Conservation (phyloP, 2,888 invertebrate species). For the Parascotia fuliginaria region DNA sequence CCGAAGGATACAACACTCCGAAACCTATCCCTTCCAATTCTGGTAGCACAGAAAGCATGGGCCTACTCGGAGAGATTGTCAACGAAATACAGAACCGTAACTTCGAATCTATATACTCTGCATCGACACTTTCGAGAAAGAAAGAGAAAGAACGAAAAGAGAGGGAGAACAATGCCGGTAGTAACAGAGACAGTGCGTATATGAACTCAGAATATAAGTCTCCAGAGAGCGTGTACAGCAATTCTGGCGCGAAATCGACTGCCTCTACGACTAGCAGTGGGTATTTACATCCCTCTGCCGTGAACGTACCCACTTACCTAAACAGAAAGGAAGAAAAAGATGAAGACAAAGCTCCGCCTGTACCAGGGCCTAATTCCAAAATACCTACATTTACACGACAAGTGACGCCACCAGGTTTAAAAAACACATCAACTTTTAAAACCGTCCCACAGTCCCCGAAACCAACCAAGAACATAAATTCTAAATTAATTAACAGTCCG, state of each 20-base stretch:
- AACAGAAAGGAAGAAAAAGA: constrained; percentile 64
- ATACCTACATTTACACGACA: constrained; percentile 78
- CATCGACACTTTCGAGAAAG: constrained; percentile 88
- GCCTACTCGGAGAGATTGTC: constrained; percentile 94
- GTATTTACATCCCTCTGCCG: constrained; percentile 90
- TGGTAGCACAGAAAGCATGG: constrained; percentile 89
- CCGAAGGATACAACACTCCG: constrained; percentile 79
- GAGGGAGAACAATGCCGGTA: constrained; percentile 50
- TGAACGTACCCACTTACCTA: constrained; percentile 86
- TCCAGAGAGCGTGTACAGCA: constrained; percentile 88
- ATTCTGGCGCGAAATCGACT: constrained; percentile 86
- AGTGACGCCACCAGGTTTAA: constrained; percentile 82
- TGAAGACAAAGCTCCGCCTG: constrained; percentile 69
- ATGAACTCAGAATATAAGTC: constrained; percentile 87
- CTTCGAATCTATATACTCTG: constrained; percentile 94
- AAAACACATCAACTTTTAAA: constrained; percentile 73
- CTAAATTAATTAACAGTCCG: constrained; percentile 87
- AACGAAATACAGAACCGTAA: constrained; percentile 94
- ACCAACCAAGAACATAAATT: constrained; percentile 60
- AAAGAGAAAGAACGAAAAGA: constrained; percentile 74
- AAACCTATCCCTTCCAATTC: constrained; percentile 75
- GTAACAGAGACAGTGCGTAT: constrained; percentile 83
- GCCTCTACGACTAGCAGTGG: constrained; percentile 89
- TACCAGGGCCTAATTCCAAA: constrained; percentile 76
- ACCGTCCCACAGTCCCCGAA: constrained; percentile 75